phyloP scores from a whole-genome alignment of 1,140 invertebrate species.

The Thaumetopoea pityocampa region DNA sequence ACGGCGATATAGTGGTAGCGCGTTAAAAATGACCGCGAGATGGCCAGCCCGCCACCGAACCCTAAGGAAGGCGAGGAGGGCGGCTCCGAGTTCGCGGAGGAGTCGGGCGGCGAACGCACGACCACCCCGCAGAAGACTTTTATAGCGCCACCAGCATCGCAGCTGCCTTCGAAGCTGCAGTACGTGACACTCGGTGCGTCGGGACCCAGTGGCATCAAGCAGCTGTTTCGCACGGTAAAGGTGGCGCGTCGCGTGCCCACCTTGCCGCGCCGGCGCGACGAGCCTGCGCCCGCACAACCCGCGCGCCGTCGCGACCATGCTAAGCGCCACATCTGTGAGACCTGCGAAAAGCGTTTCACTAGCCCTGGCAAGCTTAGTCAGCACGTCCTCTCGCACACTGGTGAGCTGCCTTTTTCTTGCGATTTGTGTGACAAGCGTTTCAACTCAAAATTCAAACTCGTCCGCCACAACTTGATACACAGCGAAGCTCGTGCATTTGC shows the following conservation, averaged over 20 bases:
- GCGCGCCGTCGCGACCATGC: constrained; percentile 45
- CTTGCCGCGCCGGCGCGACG: constrained; percentile 25
- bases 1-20: constrained; percentile 61
- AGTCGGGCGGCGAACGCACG: constrained; percentile 58
- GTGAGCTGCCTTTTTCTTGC: constrained; percentile 82
- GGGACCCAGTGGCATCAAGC: constrained; percentile 65
- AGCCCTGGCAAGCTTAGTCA: constrained; percentile 78
- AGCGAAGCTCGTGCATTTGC: constrained; percentile 81
- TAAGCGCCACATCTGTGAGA: constrained; percentile 74
- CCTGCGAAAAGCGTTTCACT: constrained; percentile 78
- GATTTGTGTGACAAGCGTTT: constrained; percentile 81
- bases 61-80: constrained; percentile 68
- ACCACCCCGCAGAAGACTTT: constrained; percentile 68
- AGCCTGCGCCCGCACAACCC: constrained; percentile 12
- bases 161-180: constrained; percentile 62
- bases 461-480: constrained; percentile 82
- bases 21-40: constrained; percentile 75
- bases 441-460: constrained; percentile 83
- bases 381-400: constrained; percentile 80
- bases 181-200: constrained; percentile 56
- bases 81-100: constrained; percentile 60
- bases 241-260: constrained; percentile 58
- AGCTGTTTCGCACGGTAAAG: constrained; percentile 69
- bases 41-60: constrained; percentile 74
- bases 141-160: constrained; percentile 60